Evolutionary conservation across 2,797 vertebrate genomes (phyloP).

Genomic region (Rhinichthys osculus): DNA sequence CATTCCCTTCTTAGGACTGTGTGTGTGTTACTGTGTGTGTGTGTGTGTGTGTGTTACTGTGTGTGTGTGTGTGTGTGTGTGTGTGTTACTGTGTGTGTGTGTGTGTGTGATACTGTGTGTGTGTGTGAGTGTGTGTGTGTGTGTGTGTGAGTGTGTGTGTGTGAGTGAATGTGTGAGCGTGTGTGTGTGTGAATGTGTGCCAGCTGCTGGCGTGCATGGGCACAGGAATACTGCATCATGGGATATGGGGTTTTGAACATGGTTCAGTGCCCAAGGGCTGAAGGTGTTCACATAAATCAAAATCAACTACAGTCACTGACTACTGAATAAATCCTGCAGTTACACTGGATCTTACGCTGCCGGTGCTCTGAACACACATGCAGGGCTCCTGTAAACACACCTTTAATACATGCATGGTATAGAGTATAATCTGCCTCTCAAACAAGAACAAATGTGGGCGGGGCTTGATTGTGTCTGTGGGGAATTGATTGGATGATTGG

Average conservation of each 20-base stretch:
- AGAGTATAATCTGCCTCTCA: too few species aligned
- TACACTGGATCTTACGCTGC: neutral
- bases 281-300: conserved; percentile 27
- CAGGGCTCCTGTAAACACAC: neutral
- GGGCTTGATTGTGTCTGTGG: too few species aligned
- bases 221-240: conserved; percentile 53
- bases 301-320: conserved; percentile 55
- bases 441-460: too few species aligned
- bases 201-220: conserved; percentile 68
- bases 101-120: too few species aligned
- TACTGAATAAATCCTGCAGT: neutral
- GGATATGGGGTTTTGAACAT: conserved; percentile 46
- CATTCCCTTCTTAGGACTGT: conserved; percentile 67
- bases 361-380: neutral
- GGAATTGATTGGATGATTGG: too few species aligned
- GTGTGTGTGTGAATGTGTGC: conserved; percentile 13
- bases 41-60: too few species aligned
- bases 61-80: too few species aligned
- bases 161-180: too few species aligned
- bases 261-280: conserved; percentile 23
- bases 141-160: too few species aligned
- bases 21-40: neutral
- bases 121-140: too few species aligned
- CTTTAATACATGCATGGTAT: too few species aligned
- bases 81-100: too few species aligned